Evolutionary conservation across 2,113 vertebrate genomes (phyloP).

Genomic region (Spizaetus ornatus): DNA sequence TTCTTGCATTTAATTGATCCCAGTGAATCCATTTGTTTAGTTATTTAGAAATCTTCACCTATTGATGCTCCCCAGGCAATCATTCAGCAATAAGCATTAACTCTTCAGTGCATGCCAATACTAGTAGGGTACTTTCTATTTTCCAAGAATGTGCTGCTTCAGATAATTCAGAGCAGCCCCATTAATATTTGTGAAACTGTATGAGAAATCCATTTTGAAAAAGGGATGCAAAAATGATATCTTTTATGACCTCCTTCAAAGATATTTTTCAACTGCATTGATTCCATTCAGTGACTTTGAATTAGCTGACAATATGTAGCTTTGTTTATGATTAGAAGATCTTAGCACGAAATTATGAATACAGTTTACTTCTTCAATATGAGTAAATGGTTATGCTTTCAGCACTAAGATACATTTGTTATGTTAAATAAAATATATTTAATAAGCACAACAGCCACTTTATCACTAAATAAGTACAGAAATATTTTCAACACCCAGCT

Average conservation of each 20-base stretch:
- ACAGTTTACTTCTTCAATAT: not conserved
- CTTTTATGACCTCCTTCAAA: not conserved
- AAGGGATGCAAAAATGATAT: not conserved
- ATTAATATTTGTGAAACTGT: not conserved
- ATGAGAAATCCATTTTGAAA: not conserved
- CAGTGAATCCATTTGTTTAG: not conserved
- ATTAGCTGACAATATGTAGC: not conserved
- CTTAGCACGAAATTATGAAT: not conserved
- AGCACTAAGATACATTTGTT: not conserved
- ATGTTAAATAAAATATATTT: not conserved
- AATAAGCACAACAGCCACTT: not conserved
- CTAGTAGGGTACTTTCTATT: not conserved
- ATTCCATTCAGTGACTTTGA: not conserved
- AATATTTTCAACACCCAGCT: not conserved
- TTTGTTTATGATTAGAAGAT: not conserved
- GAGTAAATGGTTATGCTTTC: not conserved
- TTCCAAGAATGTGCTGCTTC: not conserved
- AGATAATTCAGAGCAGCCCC: not conserved
- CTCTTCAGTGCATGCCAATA: not conserved
- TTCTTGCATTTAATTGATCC: not conserved
- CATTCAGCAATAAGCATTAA: not conserved
- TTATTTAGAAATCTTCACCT: not conserved
- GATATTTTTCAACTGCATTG: not conserved
- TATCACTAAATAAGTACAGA: not conserved
- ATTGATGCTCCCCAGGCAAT: not conserved